These are phyloP conservation scores for Conopomorpha cramerella DNA, from an alignment of 1,140 invertebrate genomes.

Conservation along the genomic window DNA sequence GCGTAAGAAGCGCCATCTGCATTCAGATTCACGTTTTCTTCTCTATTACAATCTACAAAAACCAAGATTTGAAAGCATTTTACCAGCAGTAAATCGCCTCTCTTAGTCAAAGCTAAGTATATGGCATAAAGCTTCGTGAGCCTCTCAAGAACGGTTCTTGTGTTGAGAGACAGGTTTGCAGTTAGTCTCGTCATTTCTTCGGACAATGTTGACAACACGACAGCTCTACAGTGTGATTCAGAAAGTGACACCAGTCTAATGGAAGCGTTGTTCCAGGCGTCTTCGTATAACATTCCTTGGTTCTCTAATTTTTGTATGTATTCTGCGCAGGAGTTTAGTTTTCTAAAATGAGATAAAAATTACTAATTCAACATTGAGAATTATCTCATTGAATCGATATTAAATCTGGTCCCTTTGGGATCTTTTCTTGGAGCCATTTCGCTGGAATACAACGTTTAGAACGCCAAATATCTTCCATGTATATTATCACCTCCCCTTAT, in stretches of 20 bases:
- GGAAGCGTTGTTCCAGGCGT: constrained; percentile 84
- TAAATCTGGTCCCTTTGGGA: too few relatives aligned
- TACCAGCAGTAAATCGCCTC: constrained; percentile 33
- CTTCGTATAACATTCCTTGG: constrained; percentile 66
- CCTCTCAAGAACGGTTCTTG: constrained; percentile 18
- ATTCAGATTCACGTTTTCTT: too few relatives aligned
- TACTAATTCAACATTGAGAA: too few relatives aligned
- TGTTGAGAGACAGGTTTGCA: constrained; percentile 11
- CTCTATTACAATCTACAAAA: too few relatives aligned
- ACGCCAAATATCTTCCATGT: too few relatives aligned
- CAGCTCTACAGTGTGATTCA: constrained; percentile 52
- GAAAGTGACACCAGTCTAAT: constrained; percentile 77
- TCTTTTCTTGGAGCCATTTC: too few relatives aligned
- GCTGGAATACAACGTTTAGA: too few relatives aligned
- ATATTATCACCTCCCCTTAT: too few relatives aligned
- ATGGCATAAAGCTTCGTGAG: constrained; percentile 29
- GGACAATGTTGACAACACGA: constrained; percentile 26
- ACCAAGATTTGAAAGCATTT: too few relatives aligned
- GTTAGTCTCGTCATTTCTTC: constrained; percentile 15
- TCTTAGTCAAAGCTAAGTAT: constrained; percentile 33
- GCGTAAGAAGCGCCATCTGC: too few relatives aligned
- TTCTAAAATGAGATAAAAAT: too few relatives aligned
- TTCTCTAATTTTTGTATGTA: constrained; percentile 66
- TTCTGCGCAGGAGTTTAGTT: constrained; percentile 42
- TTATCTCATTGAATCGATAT: too few relatives aligned